Base-by-base conservation (phyloP, 2,113 vertebrate species). In the Lynx canadensis region DNA sequence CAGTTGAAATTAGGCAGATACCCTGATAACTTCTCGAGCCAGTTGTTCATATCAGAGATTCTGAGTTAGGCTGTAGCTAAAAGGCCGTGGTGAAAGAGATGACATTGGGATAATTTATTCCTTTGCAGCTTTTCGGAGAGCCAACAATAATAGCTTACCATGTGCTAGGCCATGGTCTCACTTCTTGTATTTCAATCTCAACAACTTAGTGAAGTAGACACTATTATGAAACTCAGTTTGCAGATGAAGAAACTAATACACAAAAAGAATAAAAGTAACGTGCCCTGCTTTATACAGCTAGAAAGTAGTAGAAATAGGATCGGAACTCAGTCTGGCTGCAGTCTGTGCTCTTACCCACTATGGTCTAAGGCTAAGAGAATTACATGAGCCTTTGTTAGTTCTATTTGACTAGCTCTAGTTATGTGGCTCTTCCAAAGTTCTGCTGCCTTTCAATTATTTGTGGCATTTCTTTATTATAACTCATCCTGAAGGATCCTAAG, bases 401-500 rank as follows among this genome's bases (percentile, higher is more conserved):
- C 65, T 41, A 4, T n/a, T 68, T 14, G 86, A 14, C 57, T 66
- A 7, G 5, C 36, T 81, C 65, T 90, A 65, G 31, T 65, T 71
- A 7, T n/a, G 76, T 41, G 66, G 33, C 89, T 79, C 45, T 71
- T 71, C 48, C 7, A n/a, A 65, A 71, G 45, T 66, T 55, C 11
- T 87, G 12, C 73, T 66, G 18, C 19, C 48, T 81, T 41, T 83
- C 81, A 45, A 7, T 76, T n/a, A 87, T 38, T 33, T 60, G 33
- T 97, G 73, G 50, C 65, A 31, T 93, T 91, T 93, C 25, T 94
- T 88, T 93, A 82, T 89, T 86, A 27, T 29, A 50, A 95, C 36
- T 80, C 50, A 87, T 27, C 33, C 29, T 65, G 4, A 57, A 81
- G 23, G 29, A 52, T 80, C 33, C 27, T 74, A 12, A 93, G 5